A percentile compares a stretch with the other conserved stretches of the same genome.
These are phyloP conservation scores for Falcaria lacertinaria DNA, from an alignment of 2,888 invertebrate species.

Conservation along the genomic window DNA sequence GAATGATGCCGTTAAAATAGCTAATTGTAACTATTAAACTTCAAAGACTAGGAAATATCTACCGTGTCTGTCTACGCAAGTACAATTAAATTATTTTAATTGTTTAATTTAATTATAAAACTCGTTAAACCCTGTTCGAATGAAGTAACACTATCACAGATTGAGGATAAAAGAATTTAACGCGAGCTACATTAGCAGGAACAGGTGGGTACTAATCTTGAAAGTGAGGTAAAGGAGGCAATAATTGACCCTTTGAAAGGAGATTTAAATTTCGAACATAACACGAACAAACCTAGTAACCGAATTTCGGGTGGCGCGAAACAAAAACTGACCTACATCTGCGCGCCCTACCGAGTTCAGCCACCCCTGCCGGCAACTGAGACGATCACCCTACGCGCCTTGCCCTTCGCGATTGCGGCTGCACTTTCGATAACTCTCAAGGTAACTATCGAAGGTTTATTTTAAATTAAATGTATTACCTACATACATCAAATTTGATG, in stretches of 20 bases:
- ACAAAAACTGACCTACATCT: conserved; percentile 79
- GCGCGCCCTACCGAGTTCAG: conserved; percentile 75
- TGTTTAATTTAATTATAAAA: not conserved
- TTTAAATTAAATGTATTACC: too few relatives aligned
- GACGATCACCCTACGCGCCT: conserved; percentile 62
- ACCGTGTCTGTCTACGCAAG: too few relatives aligned
- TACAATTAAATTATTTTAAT: not conserved
- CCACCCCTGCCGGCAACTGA: conserved; percentile 64
- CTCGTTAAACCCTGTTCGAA: not conserved
- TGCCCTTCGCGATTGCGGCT: conserved; percentile 51
- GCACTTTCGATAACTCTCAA: conserved; percentile 63
- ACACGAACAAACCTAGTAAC: conserved; percentile 67
- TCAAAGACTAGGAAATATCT: not conserved
- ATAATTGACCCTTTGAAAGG: conserved; percentile 36
- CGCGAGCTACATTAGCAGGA: not conserved
- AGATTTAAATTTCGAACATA: conserved; percentile 31
- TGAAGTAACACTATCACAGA: not conserved
- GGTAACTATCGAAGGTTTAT: conserved; percentile 39
- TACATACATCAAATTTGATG: too few relatives aligned
- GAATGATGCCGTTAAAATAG: not conserved
- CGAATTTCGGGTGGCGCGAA: conserved; percentile 77
- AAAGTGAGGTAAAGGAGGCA: conserved; percentile 24
- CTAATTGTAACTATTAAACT: not conserved
- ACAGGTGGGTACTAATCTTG: conserved; percentile 4
- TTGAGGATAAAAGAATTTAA: conserved; percentile 1